Percentiles rank a stretch among this genome's conserved stretches.
Conservation (phyloP, 2,113 vertebrate genomes). For the Plectropomus leopardus region DNA sequence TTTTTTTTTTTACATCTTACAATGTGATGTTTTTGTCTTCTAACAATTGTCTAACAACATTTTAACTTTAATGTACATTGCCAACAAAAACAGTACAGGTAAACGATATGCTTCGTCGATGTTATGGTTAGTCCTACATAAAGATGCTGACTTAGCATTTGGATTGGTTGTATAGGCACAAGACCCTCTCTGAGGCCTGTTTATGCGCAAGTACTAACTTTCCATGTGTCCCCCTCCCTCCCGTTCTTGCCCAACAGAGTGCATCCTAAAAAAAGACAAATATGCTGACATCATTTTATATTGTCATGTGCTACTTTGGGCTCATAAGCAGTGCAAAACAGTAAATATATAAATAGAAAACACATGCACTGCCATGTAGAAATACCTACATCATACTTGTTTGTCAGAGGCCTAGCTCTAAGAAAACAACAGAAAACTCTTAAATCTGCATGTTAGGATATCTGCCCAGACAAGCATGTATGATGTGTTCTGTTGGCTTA, state of each 20-base stretch:
- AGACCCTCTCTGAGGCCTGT: constrained; percentile 63
- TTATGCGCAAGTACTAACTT: constrained; percentile 56
- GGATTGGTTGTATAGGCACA: constrained; percentile 79
- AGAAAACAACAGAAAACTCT: constrained; percentile 84
- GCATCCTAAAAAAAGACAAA: constrained; percentile 56
- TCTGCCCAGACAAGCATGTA: constrained; percentile 87
- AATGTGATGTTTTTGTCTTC: constrained; percentile 52
- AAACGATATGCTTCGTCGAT: constrained; percentile 59
- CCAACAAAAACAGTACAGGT: constrained; percentile 61
- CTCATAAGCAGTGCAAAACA: constrained; percentile 81
- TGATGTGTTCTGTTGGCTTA: constrained; percentile 91
- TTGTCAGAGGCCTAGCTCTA: constrained; percentile 82
- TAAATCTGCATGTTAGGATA: constrained; percentile 85
- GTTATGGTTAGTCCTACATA: constrained; percentile 50
- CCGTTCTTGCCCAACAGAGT: constrained; percentile 10
- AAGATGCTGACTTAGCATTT: constrained; percentile 69
- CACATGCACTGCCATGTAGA: constrained; percentile 84
- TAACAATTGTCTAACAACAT: constrained; percentile 57
- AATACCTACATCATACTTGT: constrained; percentile 85
- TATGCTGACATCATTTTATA: constrained; percentile 73
- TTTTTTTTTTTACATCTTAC: constrained; percentile 60
- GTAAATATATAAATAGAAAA: constrained; percentile 66
- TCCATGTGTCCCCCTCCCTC: constrained; percentile 10
- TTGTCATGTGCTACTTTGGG: constrained; percentile 79
- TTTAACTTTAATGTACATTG: constrained; percentile 50